phyloP scores from a whole-genome alignment of 2,113 vertebrate genomes.

The Varanus salvator region DNA sequence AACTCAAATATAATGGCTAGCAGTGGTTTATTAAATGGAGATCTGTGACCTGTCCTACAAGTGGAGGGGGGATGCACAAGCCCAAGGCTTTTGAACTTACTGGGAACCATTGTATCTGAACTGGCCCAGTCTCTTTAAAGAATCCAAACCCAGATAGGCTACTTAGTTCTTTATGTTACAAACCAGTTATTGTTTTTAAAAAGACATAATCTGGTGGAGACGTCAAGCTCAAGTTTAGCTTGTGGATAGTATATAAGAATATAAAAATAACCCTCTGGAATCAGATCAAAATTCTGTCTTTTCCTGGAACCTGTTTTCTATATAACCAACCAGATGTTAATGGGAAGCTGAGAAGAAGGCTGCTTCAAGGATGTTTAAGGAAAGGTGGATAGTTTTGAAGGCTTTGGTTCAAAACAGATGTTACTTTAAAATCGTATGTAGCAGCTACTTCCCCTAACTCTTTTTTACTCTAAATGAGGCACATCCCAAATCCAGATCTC shows the following conservation, averaged over 20 bases:
- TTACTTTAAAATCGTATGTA: too few relatives aligned
- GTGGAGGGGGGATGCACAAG: background rate
- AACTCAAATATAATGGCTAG: background rate
- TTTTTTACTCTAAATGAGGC: too few relatives aligned
- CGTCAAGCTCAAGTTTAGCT: background rate
- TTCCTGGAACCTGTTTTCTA: too few relatives aligned
- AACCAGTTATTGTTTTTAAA: background rate
- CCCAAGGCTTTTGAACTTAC: background rate
- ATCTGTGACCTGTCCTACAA: background rate
- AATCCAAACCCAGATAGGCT: background rate
- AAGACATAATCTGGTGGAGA: background rate
- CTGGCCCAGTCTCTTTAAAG: background rate
- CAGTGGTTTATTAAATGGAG: background rate
- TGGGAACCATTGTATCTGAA: background rate
- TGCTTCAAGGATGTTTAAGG: background rate
- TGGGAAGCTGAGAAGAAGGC: background rate
- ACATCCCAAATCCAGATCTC: too few relatives aligned
- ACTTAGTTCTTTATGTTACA: background rate
- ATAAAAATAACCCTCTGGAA: too few relatives aligned
- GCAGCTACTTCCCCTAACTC: too few relatives aligned
- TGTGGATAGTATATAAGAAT: background rate
- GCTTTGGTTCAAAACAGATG: too few relatives aligned
- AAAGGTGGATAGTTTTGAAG: too few relatives aligned
- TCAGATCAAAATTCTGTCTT: too few relatives aligned
- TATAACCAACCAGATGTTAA: too few relatives aligned